These are phyloP conservation scores for Trissoscelio sp. DNA, from an alignment of 2,888 invertebrate genomes.

Conservation along the genomic window DNA sequence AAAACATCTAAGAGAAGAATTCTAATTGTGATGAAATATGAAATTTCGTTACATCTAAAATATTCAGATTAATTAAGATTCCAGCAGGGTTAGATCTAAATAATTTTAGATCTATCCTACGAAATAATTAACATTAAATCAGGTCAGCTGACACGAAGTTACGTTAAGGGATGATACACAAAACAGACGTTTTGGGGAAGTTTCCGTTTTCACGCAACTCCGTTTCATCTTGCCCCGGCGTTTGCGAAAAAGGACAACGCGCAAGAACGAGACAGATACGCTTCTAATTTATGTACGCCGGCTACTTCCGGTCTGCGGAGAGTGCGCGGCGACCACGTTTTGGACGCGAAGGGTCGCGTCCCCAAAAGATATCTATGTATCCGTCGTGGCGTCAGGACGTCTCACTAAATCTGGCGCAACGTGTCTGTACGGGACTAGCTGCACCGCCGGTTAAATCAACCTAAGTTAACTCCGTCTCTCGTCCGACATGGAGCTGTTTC, in stretches of 20 bases:
- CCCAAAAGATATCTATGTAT: constrained; percentile 82
- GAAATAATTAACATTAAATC: constrained; percentile 13
- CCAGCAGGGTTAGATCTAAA: no score
- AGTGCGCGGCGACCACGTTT: constrained; percentile 73
- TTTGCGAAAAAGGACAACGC: constrained; percentile 62
- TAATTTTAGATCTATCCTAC: background rate
- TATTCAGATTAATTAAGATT: no score
- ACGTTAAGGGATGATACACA: constrained; percentile 30
- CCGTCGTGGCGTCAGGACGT: constrained; percentile 82
- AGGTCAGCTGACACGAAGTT: constrained; percentile 3
- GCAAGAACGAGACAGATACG: constrained; percentile 73
- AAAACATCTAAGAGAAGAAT: no score
- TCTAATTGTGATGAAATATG: no score
- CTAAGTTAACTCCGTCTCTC: constrained; percentile 81
- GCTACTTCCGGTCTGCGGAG: constrained; percentile 78
- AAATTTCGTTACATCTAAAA: no score
- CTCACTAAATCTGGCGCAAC: constrained; percentile 82
- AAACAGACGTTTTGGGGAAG: constrained; percentile 61
- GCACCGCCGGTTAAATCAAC: constrained; percentile 80
- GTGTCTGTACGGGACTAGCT: constrained; percentile 78
- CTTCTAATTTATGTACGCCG: constrained; percentile 80
- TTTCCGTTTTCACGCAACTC: constrained; percentile 65
- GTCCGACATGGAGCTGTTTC: constrained; percentile 80
- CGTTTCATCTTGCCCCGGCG: constrained; percentile 65
- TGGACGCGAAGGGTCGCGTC: constrained; percentile 76